Conservation (phyloP, 2,888 invertebrate genomes). For the Cheilosia soror region DNA sequence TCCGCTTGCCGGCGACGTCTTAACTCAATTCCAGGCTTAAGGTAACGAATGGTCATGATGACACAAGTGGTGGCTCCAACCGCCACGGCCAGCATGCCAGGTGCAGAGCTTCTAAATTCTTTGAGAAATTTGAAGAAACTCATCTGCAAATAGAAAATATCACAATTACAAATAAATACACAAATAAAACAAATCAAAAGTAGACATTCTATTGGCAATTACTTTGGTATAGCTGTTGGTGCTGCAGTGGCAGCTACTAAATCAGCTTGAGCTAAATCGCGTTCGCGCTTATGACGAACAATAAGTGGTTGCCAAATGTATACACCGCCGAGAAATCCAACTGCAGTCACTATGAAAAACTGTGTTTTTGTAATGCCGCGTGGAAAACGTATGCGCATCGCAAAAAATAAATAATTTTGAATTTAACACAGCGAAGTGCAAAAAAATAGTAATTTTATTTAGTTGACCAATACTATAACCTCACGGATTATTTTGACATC, state of each 20-base stretch:
- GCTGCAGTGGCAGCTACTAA: slow-evolving; percentile 15
- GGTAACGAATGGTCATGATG: slow-evolving; percentile 77
- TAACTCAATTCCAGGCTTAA: slow-evolving; percentile 79
- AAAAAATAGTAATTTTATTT: neutral
- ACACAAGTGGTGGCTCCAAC: slow-evolving; percentile 78
- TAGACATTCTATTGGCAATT: neutral
- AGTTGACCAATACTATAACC: slow-evolving; percentile 1
- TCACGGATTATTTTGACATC: slow-evolving; percentile 2
- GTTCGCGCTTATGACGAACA: slow-evolving; percentile 78
- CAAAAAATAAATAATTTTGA: slow-evolving; percentile 65
- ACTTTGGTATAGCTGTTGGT: slow-evolving; percentile 23
- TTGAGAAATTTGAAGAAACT: slow-evolving; percentile 79
- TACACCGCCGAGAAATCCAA: slow-evolving; percentile 82
- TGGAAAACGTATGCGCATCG: slow-evolving; percentile 83
- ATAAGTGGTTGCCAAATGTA: slow-evolving; percentile 84
- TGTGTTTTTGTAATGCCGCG: slow-evolving; percentile 81
- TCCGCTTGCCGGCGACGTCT: slow-evolving; percentile 80
- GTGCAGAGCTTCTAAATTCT: slow-evolving; percentile 77
- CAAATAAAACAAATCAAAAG: neutral
- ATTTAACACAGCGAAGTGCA: neutral
- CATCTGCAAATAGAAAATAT: slow-evolving; percentile 79
- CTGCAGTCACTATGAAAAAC: slow-evolving; percentile 81
- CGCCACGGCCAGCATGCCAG: slow-evolving; percentile 80
- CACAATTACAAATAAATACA: neutral
- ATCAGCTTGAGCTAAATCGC: neutral